These are phyloP conservation scores for Laspeyria flexula DNA, from an alignment of 2,888 invertebrate species.

Conservation along the genomic window DNA sequence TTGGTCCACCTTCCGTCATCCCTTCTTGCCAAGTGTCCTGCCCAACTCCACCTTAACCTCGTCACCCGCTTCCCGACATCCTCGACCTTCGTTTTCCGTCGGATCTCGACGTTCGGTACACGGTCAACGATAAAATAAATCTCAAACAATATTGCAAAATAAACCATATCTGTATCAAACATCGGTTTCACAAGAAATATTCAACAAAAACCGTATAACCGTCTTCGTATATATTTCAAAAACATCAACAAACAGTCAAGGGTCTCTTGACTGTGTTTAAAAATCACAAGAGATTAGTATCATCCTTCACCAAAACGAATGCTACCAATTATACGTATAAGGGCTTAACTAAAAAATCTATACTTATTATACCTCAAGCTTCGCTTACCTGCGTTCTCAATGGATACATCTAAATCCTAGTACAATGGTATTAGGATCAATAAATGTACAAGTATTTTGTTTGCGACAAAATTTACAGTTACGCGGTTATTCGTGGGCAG, in stretches of 20 bases:
- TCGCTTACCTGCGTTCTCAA: constrained; percentile 76
- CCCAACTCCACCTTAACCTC: too few species aligned
- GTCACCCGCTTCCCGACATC: too few species aligned
- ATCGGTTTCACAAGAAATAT: not conserved
- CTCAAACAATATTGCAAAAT: too few species aligned
- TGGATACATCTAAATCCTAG: constrained; percentile 65
- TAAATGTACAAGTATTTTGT: constrained; percentile 69
- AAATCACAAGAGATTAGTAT: constrained; percentile 63
- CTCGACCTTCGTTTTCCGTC: too few species aligned
- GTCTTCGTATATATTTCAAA: constrained; percentile 15
- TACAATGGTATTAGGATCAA: constrained; percentile 71
- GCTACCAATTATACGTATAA: constrained; percentile 56
- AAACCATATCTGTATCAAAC: not conserved
- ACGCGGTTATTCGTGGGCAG: constrained; percentile 54
- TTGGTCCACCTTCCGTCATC: too few species aligned
- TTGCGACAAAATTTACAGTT: constrained; percentile 79
- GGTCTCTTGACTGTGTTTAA: constrained; percentile 38
- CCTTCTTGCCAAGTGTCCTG: too few species aligned
- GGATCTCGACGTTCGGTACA: too few species aligned
- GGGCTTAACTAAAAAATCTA: constrained; percentile 54
- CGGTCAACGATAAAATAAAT: too few species aligned
- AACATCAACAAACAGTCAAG: constrained; percentile 39
- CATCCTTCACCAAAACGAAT: constrained; percentile 66
- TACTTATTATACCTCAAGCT: constrained; percentile 55
- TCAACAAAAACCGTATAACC: not conserved